phyloP scores from a whole-genome alignment of 1,140 invertebrate genomes.

The Trichoplusia ni region DNA sequence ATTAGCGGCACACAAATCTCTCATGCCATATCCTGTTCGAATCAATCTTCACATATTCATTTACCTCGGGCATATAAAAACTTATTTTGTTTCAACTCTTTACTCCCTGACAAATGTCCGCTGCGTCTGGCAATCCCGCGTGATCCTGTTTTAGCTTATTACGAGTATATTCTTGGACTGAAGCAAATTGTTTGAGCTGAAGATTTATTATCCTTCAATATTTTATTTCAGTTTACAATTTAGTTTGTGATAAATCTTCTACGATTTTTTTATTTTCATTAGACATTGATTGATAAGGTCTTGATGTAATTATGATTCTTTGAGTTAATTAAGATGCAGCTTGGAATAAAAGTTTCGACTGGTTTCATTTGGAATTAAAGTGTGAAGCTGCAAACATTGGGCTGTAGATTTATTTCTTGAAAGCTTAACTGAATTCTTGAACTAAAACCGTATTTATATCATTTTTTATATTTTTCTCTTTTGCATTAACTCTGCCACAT shows the following conservation, averaged over 20 bases:
- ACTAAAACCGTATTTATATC: neutral
- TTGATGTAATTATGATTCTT: slow-evolving; percentile 3
- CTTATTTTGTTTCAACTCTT: slow-evolving; percentile 23
- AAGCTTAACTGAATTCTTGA: neutral
- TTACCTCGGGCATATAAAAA: slow-evolving; percentile 19
- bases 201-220: slow-evolving; percentile 16
- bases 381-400: neutral
- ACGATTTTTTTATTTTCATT: neutral
- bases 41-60: slow-evolving; percentile 12
- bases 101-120: slow-evolving; percentile 35
- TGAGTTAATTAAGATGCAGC: neutral
- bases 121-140: slow-evolving; percentile 6
- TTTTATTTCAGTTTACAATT: slow-evolving; percentile 23
- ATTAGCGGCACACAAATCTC: slow-evolving; percentile 8
- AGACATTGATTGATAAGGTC: neutral
- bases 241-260: slow-evolving; percentile 11
- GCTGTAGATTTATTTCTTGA: neutral
- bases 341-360: slow-evolving; percentile 10
- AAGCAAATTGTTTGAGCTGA: slow-evolving; percentile 32
- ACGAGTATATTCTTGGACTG: slow-evolving; percentile 38
- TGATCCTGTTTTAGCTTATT: slow-evolving; percentile 37
- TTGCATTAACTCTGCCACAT: too few species aligned
- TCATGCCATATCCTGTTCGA: slow-evolving; percentile 16
- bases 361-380: neutral
- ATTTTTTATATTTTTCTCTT: too few species aligned